Percentiles rank a stretch among this genome's conserved stretches.
Conservation (phyloP, 2,113 vertebrate species). For the Chloebia gouldiae region DNA sequence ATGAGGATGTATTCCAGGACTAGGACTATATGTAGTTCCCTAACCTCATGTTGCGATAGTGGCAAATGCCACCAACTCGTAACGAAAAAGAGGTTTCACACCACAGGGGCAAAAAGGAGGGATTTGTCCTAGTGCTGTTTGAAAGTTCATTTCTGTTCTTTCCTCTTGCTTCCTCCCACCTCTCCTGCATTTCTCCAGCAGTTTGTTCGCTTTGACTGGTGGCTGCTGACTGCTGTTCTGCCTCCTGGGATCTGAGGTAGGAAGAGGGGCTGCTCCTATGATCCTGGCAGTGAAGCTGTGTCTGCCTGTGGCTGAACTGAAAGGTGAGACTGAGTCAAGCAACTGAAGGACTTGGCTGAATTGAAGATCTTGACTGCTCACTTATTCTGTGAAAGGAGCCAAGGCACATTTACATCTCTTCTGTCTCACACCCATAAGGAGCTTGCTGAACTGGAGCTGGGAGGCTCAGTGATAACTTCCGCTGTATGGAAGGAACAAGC, state of each 20-base stretch:
- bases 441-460: neutral
- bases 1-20: neutral
- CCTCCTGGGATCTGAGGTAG: neutral
- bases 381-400: neutral
- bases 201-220: neutral
- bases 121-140: neutral
- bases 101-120: neutral
- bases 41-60: neutral
- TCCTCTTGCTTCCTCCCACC: neutral
- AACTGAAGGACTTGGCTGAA: neutral
- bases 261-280: neutral
- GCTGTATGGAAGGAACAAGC: neutral
- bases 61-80: neutral
- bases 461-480: neutral
- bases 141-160: neutral
- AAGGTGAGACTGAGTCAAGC: accelerated
- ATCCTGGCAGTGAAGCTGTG: neutral
- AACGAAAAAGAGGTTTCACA: neutral
- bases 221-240: neutral
- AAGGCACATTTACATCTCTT: neutral
- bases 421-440: neutral
- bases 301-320: neutral
- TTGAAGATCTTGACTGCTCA: neutral
- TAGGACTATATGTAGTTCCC: neutral
- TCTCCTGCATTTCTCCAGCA: neutral